Conservation (phyloP, 2,888 invertebrate genomes). For the Drosophila antonietae region DNA sequence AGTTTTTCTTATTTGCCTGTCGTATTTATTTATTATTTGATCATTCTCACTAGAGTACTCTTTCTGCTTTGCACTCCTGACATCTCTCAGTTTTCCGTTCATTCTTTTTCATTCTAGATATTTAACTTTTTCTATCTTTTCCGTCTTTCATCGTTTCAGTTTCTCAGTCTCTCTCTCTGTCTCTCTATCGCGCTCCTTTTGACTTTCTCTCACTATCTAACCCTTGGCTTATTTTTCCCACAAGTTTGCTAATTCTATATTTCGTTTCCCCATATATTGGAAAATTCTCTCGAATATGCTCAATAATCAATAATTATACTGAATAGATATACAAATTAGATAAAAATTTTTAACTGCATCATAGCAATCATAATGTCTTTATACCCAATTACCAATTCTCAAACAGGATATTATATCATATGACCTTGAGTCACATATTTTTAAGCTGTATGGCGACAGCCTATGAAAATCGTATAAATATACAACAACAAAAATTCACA, state of each 20-base stretch:
- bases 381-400: neutral
- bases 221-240: neutral
- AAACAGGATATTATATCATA: constrained; percentile 7
- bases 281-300: rapidly evolving
- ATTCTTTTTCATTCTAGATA: neutral
- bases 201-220: too few relatives aligned
- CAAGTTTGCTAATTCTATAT: neutral
- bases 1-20: neutral
- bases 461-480: constrained; percentile 48
- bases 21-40: too few relatives aligned
- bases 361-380: neutral
- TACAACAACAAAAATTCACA: constrained; percentile 21
- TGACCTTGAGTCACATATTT: constrained; percentile 53
- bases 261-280: neutral
- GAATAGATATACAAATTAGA: too few relatives aligned
- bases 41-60: too few relatives aligned
- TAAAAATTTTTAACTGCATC: neutral
- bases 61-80: too few relatives aligned
- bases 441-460: constrained; percentile 44
- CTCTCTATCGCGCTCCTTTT: too few relatives aligned
- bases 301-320: too few relatives aligned
- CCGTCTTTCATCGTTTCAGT: neutral
- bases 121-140: too few relatives aligned
- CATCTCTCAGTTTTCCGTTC: neutral
- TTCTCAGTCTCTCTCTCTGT: neutral